Evolutionary conservation across 2,797 vertebrate genomes (phyloP).

Genomic region (Paramormyrops hopkinsi): DNA sequence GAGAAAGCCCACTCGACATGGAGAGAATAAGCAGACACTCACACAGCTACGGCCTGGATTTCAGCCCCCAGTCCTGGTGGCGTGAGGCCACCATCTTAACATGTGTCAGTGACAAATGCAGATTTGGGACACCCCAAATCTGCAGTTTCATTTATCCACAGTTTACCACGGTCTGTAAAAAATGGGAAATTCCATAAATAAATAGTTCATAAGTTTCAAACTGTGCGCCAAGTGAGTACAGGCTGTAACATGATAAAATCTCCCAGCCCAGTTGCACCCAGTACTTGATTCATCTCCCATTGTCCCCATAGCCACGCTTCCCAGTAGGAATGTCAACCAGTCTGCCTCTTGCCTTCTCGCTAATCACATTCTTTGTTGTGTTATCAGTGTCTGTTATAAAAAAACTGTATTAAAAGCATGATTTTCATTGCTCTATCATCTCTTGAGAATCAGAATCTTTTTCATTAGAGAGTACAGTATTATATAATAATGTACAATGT

Average conservation of each 20-base stretch:
- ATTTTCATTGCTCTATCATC: not conserved
- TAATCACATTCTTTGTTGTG: not conserved
- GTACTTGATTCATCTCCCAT: not conserved
- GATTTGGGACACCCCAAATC: not conserved
- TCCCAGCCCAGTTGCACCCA: not conserved
- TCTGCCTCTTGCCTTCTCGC: not conserved
- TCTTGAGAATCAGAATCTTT: not conserved
- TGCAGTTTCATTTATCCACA: not conserved
- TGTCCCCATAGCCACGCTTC: not conserved
- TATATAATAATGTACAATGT: not conserved
- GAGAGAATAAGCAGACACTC: not conserved
- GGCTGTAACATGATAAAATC: not conserved
- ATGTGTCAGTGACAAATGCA: not conserved
- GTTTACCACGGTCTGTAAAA: not conserved
- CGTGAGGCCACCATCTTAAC: not conserved
- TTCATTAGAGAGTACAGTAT: not conserved
- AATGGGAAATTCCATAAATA: not conserved
- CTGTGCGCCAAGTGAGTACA: not conserved
- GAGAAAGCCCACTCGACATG: not conserved
- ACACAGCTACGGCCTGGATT: not conserved
- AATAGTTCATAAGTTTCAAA: not conserved
- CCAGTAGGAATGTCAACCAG: not conserved
- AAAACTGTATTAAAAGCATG: not conserved
- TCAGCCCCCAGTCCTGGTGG: not conserved
- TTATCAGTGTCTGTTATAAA: not conserved